Evolutionary conservation across 2,113 vertebrate genomes (phyloP).

Genomic region (Dasyornis broadbenti): DNA sequence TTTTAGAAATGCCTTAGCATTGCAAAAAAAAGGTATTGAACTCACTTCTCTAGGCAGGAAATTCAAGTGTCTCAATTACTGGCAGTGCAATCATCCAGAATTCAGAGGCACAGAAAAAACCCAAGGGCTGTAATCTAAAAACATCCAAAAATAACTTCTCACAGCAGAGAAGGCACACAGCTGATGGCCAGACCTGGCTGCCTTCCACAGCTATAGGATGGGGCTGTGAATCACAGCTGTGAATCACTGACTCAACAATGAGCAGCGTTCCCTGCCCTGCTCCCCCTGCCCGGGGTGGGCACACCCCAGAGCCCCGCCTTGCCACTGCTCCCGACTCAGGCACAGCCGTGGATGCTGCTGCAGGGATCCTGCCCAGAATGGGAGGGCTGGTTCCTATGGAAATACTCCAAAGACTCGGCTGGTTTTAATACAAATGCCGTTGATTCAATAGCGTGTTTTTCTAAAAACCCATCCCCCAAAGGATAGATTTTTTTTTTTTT

Average conservation of each 20-base stretch:
- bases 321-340: not conserved
- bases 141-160: conserved; percentile 20
- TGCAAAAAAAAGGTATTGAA: not conserved
- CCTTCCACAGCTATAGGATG: not conserved
- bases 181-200: conserved; percentile 25
- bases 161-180: not conserved
- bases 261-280: not conserved
- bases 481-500: not conserved
- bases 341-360: not conserved
- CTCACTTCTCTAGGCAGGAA: conserved; percentile 14
- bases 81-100: conserved; percentile 35
- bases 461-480: not conserved
- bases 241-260: not conserved
- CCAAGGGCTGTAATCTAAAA: conserved; percentile 35
- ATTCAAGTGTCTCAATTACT: conserved; percentile 28
- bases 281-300: not conserved
- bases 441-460: not conserved
- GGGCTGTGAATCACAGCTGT: not conserved
- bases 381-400: conserved; percentile 1
- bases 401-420: not conserved
- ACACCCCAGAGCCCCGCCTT: not conserved
- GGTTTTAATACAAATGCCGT: not conserved
- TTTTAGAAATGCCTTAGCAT: conserved; percentile 25
- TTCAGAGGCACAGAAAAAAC: not conserved
- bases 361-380: not conserved